Base-by-base conservation (phyloP, 2,888 invertebrate species). In the Drosophila anomelani region DNA sequence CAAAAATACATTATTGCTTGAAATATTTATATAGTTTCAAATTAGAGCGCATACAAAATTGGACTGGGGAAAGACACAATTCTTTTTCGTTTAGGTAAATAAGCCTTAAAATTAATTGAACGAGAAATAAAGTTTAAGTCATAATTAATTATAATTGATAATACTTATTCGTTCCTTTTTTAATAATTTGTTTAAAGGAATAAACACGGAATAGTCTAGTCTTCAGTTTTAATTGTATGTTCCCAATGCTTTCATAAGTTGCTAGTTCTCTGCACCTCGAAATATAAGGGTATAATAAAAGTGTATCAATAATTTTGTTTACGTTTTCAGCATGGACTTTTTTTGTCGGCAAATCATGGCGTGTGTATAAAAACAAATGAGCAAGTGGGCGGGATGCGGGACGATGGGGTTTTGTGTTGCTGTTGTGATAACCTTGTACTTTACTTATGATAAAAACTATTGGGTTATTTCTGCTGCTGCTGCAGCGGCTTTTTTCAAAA, bases 401-500 rank as follows among this genome's bases (percentile, higher is more conserved):
- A 46, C n/a, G 5, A n/a, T 5, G 46, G 5, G 9, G 47, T 0
- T 47, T 15, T 23, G 9, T 41, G 47, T 17, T 34, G 34, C 17
- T 32, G 23, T n/a, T 43, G 32, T 13, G 15, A 23, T 64, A 66
- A 51, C 51, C 66, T 66, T 66, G 64, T 38, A 43, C 66, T 66
- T 36, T 51, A 20, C 36, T n/a, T 51, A 34, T 44, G 64, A 66
- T 66, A 66, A 64, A 64, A 64, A 64, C 64, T 36, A 34, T 49
- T 39, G 8, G 12, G 3, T 17, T 36, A 15, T 49, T 58, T 41
- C 15, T 41, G 41, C 6, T 29, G 57, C 43, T 4, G 57, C 43
- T 4, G 36, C 46, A 20, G 34, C 46, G 46, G 44, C 64, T 61
- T 17, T 20, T 12, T 10, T 7, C 32, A 12, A 13, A 70, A 67